Base-by-base conservation (phyloP, 2,888 invertebrate genomes). In the Actias luna region DNA sequence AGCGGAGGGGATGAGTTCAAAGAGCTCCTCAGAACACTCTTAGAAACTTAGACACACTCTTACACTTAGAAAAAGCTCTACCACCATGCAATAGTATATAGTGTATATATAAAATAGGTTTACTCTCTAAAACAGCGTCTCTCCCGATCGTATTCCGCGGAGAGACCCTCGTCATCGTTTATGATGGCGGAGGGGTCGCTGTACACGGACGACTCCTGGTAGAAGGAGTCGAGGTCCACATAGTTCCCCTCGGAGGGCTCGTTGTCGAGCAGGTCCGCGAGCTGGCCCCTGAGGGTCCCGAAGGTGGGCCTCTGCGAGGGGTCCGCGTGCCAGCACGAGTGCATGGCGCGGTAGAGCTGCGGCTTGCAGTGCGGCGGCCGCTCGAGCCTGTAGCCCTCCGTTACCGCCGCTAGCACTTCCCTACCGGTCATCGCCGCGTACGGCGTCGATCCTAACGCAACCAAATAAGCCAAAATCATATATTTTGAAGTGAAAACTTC, bases 391-490 rank as follows among this genome's bases (percentile, higher is more conserved):
- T 96, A 95, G 29, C 97, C 97, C 72, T 95, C 95, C 27, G 96
- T 94, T 59, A 97, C 96, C 42, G 95, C 94, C 10, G 96, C 93
- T 82, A 97, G 94, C n/a, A 97, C 97, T 79, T 97, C 96, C 12
- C 96, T 94, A 0, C 97, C 97, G 0, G 96, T 95, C 94, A 97
- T 95, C 65, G 96, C 95, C n/a, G 96, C 96, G 86, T 97, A 97
- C 4, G 97, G 97, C 78, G 96, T 97, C 60, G 96, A 96, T 63
- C 97, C 97, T 97, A 85, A 12, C n/a, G n/a, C n/a, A n/a, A n/a
- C n/a, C n/a, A n/a, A n/a, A n/a, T n/a, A n/a, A n/a, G n/a, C n/a
- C n/a, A n/a, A n/a, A n/a, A n/a, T n/a, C n/a, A n/a, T n/a, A n/a
- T n/a, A n/a, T n/a, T n/a, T n/a, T n/a, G n/a, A n/a, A n/a, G n/a